These are phyloP conservation scores for Sebastes matsubarae DNA, from an alignment of 2,797 vertebrate genomes.

Conservation along the genomic window DNA sequence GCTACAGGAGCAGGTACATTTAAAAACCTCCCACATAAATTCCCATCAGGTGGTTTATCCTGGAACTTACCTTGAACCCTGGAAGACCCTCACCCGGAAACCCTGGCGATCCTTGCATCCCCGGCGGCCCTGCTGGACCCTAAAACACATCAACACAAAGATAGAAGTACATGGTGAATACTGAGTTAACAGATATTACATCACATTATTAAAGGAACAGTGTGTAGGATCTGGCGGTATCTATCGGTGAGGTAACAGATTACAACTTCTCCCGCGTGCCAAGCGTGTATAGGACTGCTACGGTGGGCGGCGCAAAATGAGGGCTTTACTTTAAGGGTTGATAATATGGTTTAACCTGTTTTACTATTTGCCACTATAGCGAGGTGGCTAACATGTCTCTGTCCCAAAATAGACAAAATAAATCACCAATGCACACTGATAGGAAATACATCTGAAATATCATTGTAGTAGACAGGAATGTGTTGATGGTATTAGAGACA, in stretches of 20 bases:
- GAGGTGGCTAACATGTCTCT: not conserved
- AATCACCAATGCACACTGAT: not conserved
- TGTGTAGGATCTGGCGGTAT: too few species aligned
- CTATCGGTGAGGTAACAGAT: too few species aligned
- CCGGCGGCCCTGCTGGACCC: slow-evolving; percentile 83
- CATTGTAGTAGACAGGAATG: not conserved
- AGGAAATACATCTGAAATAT: not conserved
- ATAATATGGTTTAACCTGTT: not conserved
- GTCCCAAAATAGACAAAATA: not conserved
- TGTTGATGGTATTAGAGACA: not conserved
- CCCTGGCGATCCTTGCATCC: slow-evolving; percentile 85
- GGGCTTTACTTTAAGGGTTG: not conserved
- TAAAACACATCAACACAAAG: slow-evolving; percentile 53
- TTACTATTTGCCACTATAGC: not conserved
- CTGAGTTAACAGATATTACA: not conserved
- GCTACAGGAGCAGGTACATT: not conserved
- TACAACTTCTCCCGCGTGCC: too few species aligned
- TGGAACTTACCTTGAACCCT: slow-evolving; percentile 84
- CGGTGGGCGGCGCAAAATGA: rapidly evolving
- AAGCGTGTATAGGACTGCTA: too few species aligned
- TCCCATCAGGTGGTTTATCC: not conserved
- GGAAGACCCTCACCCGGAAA: slow-evolving; percentile 85
- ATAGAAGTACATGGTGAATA: not conserved
- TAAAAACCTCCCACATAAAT: not conserved
- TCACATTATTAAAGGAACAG: too few species aligned